Evolutionary conservation across 2,113 vertebrate genomes (phyloP).

Genomic region (Collichthys lucidus): DNA sequence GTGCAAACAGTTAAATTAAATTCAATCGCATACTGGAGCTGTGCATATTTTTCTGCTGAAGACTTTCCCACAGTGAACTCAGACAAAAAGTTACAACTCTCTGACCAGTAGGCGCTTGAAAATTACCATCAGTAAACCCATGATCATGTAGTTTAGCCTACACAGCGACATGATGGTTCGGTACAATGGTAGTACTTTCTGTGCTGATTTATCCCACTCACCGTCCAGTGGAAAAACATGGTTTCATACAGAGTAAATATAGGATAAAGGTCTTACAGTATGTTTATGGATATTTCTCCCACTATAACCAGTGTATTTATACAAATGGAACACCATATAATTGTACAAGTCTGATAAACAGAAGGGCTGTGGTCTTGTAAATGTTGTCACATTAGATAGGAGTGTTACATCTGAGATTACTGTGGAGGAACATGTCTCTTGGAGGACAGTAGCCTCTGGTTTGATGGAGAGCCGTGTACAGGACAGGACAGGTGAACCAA

Average conservation of each 20-base stretch:
- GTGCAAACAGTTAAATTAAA: slow-evolving; percentile 80
- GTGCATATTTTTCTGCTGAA: slow-evolving; percentile 55
- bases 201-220: slow-evolving; percentile 40
- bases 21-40: slow-evolving; percentile 65
- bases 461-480: slow-evolving; percentile 80
- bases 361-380: slow-evolving; percentile 64
- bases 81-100: slow-evolving; percentile 50
- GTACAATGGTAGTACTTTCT: slow-evolving; percentile 4
- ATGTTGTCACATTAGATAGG: slow-evolving; percentile 74
- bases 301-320: slow-evolving; percentile 54
- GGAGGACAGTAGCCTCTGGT: slow-evolving; percentile 64
- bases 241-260: slow-evolving; percentile 1
- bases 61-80: slow-evolving; percentile 51
- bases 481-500: slow-evolving; percentile 81
- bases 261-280: slow-evolving; percentile 24
- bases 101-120: slow-evolving; percentile 30
- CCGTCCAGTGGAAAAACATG: slow-evolving; percentile 12
- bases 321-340: slow-evolving; percentile 73
- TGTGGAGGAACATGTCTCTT: slow-evolving; percentile 55
- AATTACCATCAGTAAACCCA: slow-evolving; percentile 21
- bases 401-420: slow-evolving; percentile 69
- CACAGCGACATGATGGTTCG: slow-evolving; percentile 22
- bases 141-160: slow-evolving; percentile 40
- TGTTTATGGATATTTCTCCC: slow-evolving; percentile 59
- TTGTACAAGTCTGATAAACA: slow-evolving; percentile 76